Percentiles rank a stretch among this genome's conserved stretches.
phyloP scores from a whole-genome alignment of 2,888 invertebrate species.

The Pachycephus smyrnensis region DNA sequence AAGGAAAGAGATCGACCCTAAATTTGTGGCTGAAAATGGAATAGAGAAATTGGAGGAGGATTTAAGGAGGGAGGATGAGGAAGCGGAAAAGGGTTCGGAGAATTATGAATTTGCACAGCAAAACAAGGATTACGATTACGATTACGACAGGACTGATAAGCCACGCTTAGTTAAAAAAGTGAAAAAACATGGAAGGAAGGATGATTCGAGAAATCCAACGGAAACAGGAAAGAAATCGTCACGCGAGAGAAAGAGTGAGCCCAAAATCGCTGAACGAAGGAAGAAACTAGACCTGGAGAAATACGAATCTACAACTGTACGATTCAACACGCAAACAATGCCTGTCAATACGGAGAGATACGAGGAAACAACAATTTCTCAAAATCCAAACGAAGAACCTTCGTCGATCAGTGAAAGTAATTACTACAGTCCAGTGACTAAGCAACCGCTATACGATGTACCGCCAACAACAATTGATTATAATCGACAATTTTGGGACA shows the following conservation, averaged over 20 bases:
- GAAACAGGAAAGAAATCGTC: not conserved
- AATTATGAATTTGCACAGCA: conserved; percentile 15
- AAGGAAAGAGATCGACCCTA: conserved; percentile 48
- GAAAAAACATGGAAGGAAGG: not conserved
- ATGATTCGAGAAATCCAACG: not conserved
- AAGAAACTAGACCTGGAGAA: not conserved
- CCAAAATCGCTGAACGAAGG: not conserved
- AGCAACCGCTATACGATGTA: not conserved
- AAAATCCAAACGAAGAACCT: conserved; percentile 39
- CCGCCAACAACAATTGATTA: not conserved
- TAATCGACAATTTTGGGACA: not conserved
- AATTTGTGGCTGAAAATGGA: conserved; percentile 42
- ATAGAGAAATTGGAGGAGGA: conserved; percentile 49
- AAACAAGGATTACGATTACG: conserved; percentile 22
- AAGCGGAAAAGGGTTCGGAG: conserved; percentile 39
- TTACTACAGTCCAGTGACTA: no score
- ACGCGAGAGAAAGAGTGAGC: not conserved
- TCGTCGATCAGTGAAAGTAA: conserved; percentile 34
- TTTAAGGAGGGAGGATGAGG: conserved; percentile 42
- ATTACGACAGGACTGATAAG: not conserved
- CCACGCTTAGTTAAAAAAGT: not conserved
- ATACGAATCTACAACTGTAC: conserved; percentile 14
- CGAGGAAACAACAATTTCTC: conserved; percentile 1
- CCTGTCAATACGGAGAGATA: not conserved
- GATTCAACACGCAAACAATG: not conserved